Percentiles rank a stretch among this genome's conserved stretches.
Evolutionary conservation across 2,113 vertebrate genomes (phyloP).

Genomic region (Physeter macrocephalus): DNA sequence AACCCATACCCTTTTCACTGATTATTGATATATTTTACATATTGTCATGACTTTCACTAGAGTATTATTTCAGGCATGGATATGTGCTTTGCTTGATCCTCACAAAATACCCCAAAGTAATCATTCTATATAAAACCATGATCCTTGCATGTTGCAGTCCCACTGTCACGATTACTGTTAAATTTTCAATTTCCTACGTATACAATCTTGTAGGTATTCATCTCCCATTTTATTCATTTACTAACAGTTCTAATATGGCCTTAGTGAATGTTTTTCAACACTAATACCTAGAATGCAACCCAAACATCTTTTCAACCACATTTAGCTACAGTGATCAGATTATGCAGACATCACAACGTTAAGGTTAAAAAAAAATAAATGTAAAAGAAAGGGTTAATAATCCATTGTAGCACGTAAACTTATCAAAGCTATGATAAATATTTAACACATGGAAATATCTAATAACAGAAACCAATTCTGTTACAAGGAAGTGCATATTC

Average conservation of each 20-base stretch:
- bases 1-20: not conserved
- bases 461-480: constrained; percentile 51
- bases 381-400: constrained; percentile 31
- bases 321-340: not conserved
- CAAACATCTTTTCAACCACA: constrained; percentile 13
- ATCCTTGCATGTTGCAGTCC: not conserved
- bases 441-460: constrained; percentile 55
- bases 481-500: constrained; percentile 56
- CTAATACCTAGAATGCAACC: not conserved
- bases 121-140: not conserved
- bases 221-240: not conserved
- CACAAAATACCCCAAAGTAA: not conserved
- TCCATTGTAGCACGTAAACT: not conserved
- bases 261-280: constrained; percentile 1
- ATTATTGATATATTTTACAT: not conserved
- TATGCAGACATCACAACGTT: not conserved
- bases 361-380: not conserved
- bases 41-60: not conserved
- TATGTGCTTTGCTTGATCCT: not conserved
- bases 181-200: not conserved
- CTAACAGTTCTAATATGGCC: not conserved
- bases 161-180: not conserved
- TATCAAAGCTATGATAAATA: constrained; percentile 61
- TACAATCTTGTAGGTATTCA: not conserved
- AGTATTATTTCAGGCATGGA: not conserved